These are phyloP conservation scores for Cheilosia vernalis DNA, from an alignment of 2,888 invertebrate genomes.

Conservation along the genomic window DNA sequence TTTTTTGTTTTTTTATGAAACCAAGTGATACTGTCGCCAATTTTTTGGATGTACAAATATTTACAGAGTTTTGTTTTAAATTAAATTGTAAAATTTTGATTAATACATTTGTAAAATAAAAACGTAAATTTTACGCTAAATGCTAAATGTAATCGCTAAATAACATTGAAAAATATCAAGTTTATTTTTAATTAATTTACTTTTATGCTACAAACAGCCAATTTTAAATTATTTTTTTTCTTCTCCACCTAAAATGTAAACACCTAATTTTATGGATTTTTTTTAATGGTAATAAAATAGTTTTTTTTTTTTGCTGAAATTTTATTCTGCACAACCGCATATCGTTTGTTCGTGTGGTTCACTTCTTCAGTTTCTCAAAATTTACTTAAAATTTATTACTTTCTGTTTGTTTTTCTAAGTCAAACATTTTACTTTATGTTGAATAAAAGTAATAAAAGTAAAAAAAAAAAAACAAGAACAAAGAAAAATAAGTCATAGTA, in stretches of 20 bases:
- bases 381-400: slow-evolving; percentile 34
- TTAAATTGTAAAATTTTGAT: slow-evolving; percentile 71
- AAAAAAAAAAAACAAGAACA: background rate
- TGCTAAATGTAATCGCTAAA: slow-evolving; percentile 60
- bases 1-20: slow-evolving; percentile 58
- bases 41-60: slow-evolving; percentile 64
- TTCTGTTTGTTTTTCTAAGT: slow-evolving; percentile 35
- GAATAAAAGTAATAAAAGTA: slow-evolving; percentile 74
- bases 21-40: slow-evolving; percentile 74
- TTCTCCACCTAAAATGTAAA: slow-evolving; percentile 52
- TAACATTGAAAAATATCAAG: slow-evolving; percentile 73
- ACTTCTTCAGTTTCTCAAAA: slow-evolving; percentile 43
- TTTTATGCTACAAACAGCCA: slow-evolving; percentile 74
- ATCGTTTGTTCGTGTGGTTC: slow-evolving; percentile 74
- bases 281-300: slow-evolving; percentile 61
- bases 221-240: slow-evolving; percentile 65
- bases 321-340: slow-evolving; percentile 75
- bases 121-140: slow-evolving; percentile 58
- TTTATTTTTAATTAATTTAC: slow-evolving; percentile 46
- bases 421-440: slow-evolving; percentile 65
- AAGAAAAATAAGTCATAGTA: slow-evolving; percentile 20
- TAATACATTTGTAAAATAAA: slow-evolving; percentile 60
- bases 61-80: slow-evolving; percentile 53
- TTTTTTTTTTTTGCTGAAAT: slow-evolving; percentile 59
- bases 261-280: slow-evolving; percentile 46